A percentile compares a stretch with the other conserved stretches of the same genome.
Evolutionary conservation across 2,113 vertebrate genomes (phyloP).

Genomic region (Elaphurus davidianus): DNA sequence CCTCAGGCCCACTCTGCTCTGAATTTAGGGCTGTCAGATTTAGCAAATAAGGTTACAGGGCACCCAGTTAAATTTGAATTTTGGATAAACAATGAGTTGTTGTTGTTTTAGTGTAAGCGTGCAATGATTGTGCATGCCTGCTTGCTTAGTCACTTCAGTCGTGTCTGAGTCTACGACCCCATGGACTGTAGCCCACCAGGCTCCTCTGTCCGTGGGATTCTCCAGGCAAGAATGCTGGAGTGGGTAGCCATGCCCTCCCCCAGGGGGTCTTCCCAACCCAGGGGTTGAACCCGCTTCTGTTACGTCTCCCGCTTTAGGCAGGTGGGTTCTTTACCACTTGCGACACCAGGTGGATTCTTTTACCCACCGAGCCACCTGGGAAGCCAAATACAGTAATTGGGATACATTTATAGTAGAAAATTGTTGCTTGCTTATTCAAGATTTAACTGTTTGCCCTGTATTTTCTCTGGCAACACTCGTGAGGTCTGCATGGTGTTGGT

Average conservation of each 20-base stretch:
- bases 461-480: background rate
- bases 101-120: background rate
- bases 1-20: background rate
- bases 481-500: background rate
- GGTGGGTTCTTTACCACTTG: background rate
- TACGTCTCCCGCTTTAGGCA: background rate
- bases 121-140: background rate
- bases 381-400: background rate
- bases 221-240: background rate
- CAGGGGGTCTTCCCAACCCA: background rate
- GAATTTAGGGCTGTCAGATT: background rate
- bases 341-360: rapidly evolving
- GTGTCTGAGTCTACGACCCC: background rate
- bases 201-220: background rate
- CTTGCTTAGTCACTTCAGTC: background rate
- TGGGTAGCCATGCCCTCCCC: background rate
- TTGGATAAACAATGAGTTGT: background rate
- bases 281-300: background rate
- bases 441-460: background rate
- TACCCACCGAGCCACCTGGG: background rate
- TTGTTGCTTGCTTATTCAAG: background rate
- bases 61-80: background rate
- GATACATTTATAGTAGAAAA: background rate
- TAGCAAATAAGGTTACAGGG: background rate
- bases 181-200: background rate